Percentiles rank a stretch among this genome's conserved stretches.
Conservation (phyloP, 2,797 vertebrate species). For the Periophthalmus magnuspinnatus region DNA sequence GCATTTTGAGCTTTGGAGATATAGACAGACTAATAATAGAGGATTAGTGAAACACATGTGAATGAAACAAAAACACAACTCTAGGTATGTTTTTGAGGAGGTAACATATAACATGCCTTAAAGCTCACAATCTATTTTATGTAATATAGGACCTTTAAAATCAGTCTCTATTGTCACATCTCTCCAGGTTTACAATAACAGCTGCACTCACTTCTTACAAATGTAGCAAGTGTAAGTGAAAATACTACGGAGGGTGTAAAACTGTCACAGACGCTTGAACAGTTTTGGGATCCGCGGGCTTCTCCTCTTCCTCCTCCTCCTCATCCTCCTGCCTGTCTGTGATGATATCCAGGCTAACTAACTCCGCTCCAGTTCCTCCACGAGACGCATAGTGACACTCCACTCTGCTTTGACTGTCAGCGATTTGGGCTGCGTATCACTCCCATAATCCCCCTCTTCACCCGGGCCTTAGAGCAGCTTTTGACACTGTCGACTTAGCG, state of each 20-base stretch:
- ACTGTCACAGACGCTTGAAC: conserved; percentile 18
- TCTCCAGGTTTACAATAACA: background rate
- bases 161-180: too few species aligned
- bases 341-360: conserved; percentile 73
- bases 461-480: conserved; percentile 62
- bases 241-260: background rate
- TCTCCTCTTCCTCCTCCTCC: background rate
- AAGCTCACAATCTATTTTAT: too few species aligned
- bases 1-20: too few species aligned
- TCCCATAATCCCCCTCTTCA: conserved; percentile 68
- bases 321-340: conserved; percentile 36
- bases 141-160: too few species aligned
- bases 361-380: conserved; percentile 61
- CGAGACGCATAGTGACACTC: conserved; percentile 60
- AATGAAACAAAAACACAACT: too few species aligned
- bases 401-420: conserved; percentile 63
- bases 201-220: background rate
- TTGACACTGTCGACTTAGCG: conserved; percentile 65
- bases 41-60: too few species aligned
- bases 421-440: conserved; percentile 49
- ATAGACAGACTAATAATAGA: too few species aligned
- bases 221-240: background rate
- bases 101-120: too few species aligned
- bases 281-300: conserved; percentile 1
- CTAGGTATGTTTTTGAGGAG: too few species aligned